Base-by-base conservation (phyloP, 2,888 invertebrate genomes). In the Cryptus viduatorius region DNA sequence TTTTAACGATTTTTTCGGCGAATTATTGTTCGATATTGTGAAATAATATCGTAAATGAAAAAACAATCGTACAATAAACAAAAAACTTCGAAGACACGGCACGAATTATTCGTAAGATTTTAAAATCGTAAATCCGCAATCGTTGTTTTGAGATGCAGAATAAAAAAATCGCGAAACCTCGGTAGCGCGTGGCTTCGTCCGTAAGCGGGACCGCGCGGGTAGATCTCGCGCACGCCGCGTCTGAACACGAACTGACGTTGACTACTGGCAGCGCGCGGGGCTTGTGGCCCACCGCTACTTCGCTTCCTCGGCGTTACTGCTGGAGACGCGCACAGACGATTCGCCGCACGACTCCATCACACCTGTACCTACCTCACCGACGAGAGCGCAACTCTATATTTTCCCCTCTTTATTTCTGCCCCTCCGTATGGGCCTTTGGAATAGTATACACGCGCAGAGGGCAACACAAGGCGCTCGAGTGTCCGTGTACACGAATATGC, bases 171-270 rank as follows among this genome's bases (percentile, higher is more conserved):
- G 42, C 71, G 42, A 4, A 3, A 8, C 19, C 14, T 37, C 53
- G 48, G 14, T 46, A 68, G 16, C 56, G 65, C 50, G 50, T n/a
- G 64, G 37, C 8, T 37, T 37, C 37, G 37, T 19, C 2, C 59
- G 50, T 61, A n/a, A 44, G 50, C 50, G 53, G 19, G n/a, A 10
- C 37, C 4, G 31, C 61, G 19, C 78, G 75, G 42, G 0, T 50
- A 72, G 65, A 82, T 69, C 64, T 82, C 68, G 65, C 85, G 71
- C 83, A 56, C 82, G 79, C 71, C 65, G 76, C 76, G 83, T 80
- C 83, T 83, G 65, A 79, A 46, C 79, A 78, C 85, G 68, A 82
- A 86, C 86, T 84, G 85, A 84, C 86, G 80, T 82, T 50, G 77
- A 79, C 72, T 68, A 67, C 80, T 59, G 69, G 24, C 65, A 48